Conservation (phyloP, 2,113 vertebrate species). For the Gopherus evgoodei region DNA sequence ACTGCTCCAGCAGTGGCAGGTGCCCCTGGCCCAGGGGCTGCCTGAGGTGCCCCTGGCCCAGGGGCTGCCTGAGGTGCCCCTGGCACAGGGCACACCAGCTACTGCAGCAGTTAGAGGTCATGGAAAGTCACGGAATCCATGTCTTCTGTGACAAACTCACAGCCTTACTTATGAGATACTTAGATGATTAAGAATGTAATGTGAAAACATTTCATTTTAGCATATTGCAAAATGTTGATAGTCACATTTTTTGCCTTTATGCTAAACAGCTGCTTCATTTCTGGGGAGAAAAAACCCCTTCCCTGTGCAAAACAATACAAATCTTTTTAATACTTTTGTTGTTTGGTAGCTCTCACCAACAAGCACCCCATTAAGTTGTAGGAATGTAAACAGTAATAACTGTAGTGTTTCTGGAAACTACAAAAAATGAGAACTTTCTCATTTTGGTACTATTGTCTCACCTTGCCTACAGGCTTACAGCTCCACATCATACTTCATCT, state of each 20-base stretch:
- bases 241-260: neutral
- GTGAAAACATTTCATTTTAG: neutral
- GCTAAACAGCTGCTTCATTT: neutral
- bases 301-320: neutral
- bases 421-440: neutral
- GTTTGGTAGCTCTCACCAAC: neutral
- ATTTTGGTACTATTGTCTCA: neutral
- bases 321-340: neutral
- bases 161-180: neutral
- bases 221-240: neutral
- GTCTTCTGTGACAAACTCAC: no score
- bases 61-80: no score
- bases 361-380: neutral
- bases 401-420: neutral
- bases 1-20: no score
- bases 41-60: no score
- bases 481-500: neutral
- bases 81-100: no score
- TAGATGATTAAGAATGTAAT: neutral
- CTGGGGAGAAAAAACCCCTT: neutral
- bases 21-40: no score
- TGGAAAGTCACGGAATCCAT: no score
- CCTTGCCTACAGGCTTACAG: neutral
- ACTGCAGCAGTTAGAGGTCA: no score
- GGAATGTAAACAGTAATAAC: neutral